phyloP scores from a whole-genome alignment of 2,113 vertebrate genomes.

The Piaya cayana region DNA sequence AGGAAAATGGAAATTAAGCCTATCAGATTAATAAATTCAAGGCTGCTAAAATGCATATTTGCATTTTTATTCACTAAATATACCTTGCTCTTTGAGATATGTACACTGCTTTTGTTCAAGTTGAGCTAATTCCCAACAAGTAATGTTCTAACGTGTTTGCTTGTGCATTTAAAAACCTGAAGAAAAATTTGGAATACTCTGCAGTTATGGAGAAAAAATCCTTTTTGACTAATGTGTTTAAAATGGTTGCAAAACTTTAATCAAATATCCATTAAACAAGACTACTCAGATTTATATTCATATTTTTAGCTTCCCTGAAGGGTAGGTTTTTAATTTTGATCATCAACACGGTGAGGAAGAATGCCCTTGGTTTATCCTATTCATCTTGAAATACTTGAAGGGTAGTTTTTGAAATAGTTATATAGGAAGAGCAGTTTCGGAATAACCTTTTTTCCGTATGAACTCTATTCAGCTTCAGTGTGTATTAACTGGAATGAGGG shows the following conservation, averaged over 20 bases:
- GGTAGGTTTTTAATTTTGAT: background rate
- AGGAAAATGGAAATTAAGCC: constrained; percentile 99
- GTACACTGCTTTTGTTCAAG: constrained; percentile 36
- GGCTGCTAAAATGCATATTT: constrained; percentile 91
- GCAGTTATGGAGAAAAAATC: background rate
- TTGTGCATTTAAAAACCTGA: background rate
- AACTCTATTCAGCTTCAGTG: background rate
- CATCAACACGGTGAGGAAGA: background rate
- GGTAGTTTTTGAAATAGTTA: background rate
- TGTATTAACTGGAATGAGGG: background rate
- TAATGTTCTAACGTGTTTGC: constrained; percentile 20
- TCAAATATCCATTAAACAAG: background rate
- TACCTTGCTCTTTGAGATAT: constrained; percentile 61
- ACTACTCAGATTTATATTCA: background rate
- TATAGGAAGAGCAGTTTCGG: background rate
- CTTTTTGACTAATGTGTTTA: background rate
- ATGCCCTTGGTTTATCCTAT: background rate
- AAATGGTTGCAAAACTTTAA: background rate
- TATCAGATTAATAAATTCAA: constrained; percentile 99
- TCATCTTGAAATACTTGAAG: background rate
- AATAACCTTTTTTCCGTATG: background rate
- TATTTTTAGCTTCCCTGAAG: background rate
- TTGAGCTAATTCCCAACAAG: constrained; percentile 54
- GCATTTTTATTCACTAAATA: constrained; percentile 91
- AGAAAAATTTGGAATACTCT: background rate